Evolutionary conservation across 2,113 vertebrate species (phyloP).

Genomic region (Leucoraja erinaceus): DNA sequence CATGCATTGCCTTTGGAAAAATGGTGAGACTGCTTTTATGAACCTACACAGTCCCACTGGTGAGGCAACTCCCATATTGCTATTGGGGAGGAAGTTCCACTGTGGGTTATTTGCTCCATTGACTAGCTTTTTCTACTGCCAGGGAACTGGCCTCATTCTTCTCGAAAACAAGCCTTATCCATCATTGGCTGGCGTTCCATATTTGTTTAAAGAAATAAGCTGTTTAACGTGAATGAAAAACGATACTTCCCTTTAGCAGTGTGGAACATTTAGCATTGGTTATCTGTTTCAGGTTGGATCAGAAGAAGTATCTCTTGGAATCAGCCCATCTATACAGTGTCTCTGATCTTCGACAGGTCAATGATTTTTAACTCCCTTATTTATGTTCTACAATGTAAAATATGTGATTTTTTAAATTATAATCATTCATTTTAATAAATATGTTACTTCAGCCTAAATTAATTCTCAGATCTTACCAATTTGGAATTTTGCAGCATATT

Average conservation of each 20-base stretch:
- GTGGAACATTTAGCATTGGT: neutral
- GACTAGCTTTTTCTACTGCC: too few species aligned
- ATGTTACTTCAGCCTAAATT: neutral
- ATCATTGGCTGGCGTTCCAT: neutral
- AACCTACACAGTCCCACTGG: too few species aligned
- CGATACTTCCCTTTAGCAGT: neutral
- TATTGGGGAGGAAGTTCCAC: too few species aligned
- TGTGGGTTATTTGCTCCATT: too few species aligned
- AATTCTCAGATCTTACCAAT: neutral
- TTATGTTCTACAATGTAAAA: neutral
- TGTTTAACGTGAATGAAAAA: neutral
- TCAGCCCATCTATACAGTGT: constrained; percentile 80
- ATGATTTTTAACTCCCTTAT: constrained; percentile 34
- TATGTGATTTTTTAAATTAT: neutral
- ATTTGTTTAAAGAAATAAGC: neutral
- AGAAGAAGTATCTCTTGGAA: constrained; percentile 77
- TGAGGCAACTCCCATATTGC: too few species aligned
- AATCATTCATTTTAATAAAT: neutral
- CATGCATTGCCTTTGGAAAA: too few species aligned
- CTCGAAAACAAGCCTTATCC: too few species aligned
- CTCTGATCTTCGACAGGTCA: constrained; percentile 79
- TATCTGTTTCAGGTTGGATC: constrained; percentile 61
- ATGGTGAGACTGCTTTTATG: too few species aligned
- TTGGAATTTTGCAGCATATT: neutral
- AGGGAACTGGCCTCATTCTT: too few species aligned